phyloP scores from a whole-genome alignment of 2,888 invertebrate genomes.

The Hypomecis punctinalis region DNA sequence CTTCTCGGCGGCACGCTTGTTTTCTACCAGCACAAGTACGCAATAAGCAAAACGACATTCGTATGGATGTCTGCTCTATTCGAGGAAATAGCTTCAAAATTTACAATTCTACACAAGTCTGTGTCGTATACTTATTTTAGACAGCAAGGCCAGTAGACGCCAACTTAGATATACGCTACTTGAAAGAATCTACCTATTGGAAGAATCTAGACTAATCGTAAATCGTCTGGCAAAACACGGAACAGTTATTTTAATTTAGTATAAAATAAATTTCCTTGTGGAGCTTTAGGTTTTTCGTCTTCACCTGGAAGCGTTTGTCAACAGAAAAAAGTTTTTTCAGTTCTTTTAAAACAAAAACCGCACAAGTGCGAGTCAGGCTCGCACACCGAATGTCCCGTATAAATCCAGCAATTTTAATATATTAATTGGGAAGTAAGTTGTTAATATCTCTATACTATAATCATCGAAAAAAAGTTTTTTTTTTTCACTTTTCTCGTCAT shows the following conservation, averaged over 20 bases:
- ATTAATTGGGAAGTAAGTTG: too few species aligned
- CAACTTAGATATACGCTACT: slow-evolving; percentile 4
- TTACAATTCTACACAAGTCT: slow-evolving; percentile 9
- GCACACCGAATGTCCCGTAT: too few species aligned
- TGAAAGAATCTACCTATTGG: slow-evolving; percentile 5
- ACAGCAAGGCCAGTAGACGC: slow-evolving; percentile 19
- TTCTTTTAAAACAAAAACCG: too few species aligned
- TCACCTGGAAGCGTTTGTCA: neutral
- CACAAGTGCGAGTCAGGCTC: too few species aligned
- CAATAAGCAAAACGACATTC: neutral
- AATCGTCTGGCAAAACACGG: neutral
- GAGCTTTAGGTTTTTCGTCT: neutral
- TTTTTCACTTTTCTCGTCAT: too few species aligned
- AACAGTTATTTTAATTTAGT: neutral
- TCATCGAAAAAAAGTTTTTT: too few species aligned
- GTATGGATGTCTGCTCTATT: slow-evolving; percentile 1
- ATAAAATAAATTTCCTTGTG: slow-evolving; percentile 2
- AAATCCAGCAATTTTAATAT: too few species aligned
- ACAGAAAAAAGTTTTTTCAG: too few species aligned
- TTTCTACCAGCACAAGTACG: neutral
- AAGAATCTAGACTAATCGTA: slow-evolving; percentile 4
- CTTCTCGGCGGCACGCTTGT: too few species aligned
- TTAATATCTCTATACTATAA: too few species aligned
- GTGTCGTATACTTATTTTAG: slow-evolving; percentile 20
- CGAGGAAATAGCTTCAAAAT: slow-evolving; percentile 14